These are phyloP conservation scores for Phoxinus dragarum DNA, from an alignment of 2,797 vertebrate genomes.

Conservation along the genomic window DNA sequence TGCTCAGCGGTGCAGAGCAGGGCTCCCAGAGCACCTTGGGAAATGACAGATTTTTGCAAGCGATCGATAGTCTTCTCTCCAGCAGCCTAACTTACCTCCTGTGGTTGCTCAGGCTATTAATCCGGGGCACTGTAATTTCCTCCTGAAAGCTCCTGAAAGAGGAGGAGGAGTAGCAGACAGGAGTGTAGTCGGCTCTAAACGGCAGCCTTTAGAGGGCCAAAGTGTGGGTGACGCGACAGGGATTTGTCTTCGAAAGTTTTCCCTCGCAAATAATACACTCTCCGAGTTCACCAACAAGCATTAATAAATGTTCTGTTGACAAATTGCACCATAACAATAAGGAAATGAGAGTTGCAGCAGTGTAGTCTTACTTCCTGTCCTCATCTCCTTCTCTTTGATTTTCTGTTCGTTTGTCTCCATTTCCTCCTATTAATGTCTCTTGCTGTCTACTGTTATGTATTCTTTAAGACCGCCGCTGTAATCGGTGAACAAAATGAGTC, in stretches of 20 bases:
- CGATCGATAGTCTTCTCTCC: conserved; percentile 58
- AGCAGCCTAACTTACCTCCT: conserved; percentile 63
- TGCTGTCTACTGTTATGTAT: background rate
- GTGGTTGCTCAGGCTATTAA: conserved; percentile 66
- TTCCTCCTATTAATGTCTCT: conserved; percentile 18
- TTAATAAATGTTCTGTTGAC: conserved; percentile 39
- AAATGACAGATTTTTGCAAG: conserved; percentile 59
- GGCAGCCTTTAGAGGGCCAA: conserved; percentile 31
- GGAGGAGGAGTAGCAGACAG: conserved; percentile 38
- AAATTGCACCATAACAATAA: conserved; percentile 41
- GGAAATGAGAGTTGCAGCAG: conserved; percentile 36
- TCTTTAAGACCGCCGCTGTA: background rate
- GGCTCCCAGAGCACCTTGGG: conserved; percentile 57
- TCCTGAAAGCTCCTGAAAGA: conserved; percentile 50
- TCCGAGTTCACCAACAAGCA: background rate
- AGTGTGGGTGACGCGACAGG: conserved; percentile 3
- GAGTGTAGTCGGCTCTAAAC: conserved; percentile 51
- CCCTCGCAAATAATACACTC: conserved; percentile 31
- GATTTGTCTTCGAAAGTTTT: conserved; percentile 44
- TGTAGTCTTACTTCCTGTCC: conserved; percentile 34
- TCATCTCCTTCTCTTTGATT: conserved; percentile 11
- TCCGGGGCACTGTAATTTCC: conserved; percentile 66
- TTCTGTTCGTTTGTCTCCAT: conserved; percentile 9
- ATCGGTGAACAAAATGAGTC: background rate
- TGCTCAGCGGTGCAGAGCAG: conserved; percentile 41